Evolutionary conservation across 2,888 invertebrate species (phyloP).

Genomic region (Lingula anatina): DNA sequence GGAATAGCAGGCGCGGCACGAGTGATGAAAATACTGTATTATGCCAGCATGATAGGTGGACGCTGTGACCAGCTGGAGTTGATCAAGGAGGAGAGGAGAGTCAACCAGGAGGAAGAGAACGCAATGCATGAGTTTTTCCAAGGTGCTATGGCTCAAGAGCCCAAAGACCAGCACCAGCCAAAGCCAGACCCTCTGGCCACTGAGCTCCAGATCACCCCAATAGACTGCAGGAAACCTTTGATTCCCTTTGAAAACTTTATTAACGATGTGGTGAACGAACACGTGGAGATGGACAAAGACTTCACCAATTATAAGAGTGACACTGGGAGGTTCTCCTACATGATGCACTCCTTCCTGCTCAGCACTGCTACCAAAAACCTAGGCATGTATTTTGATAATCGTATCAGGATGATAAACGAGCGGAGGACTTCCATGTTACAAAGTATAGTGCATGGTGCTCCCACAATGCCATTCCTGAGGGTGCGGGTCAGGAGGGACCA

Average conservation of each 20-base stretch:
- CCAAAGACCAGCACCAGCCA: constrained; percentile 39
- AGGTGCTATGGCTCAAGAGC: constrained; percentile 43
- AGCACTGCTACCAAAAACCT: constrained; percentile 88
- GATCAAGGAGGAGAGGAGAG: constrained; percentile 36
- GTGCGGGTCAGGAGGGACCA: constrained; percentile 70
- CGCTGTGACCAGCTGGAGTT: constrained; percentile 33
- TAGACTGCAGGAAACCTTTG: constrained; percentile 78
- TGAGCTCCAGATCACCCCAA: constrained; percentile 69
- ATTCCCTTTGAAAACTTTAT: constrained; percentile 87
- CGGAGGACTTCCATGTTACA: constrained; percentile 79
- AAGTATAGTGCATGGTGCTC: constrained; percentile 71
- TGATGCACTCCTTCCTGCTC: constrained; percentile 83
- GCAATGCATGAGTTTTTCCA: constrained; percentile 28
- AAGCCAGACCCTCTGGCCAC: constrained; percentile 57
- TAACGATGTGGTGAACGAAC: constrained; percentile 88
- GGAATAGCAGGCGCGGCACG: constrained; percentile 79
- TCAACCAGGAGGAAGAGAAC: constrained; percentile 23
- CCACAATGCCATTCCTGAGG: constrained; percentile 63
- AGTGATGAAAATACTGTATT: constrained; percentile 70
- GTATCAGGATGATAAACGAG: constrained; percentile 91
- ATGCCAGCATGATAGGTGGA: constrained; percentile 83
- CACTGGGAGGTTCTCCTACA: constrained; percentile 64
- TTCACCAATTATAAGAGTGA: constrained; percentile 78
- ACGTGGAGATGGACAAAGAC: constrained; percentile 89
- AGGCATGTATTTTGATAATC: constrained; percentile 87